A percentile compares a stretch with the other conserved stretches of the same genome.
These are phyloP conservation scores for Canis aureus DNA, from an alignment of 2,113 vertebrate species.

Conservation along the genomic window DNA sequence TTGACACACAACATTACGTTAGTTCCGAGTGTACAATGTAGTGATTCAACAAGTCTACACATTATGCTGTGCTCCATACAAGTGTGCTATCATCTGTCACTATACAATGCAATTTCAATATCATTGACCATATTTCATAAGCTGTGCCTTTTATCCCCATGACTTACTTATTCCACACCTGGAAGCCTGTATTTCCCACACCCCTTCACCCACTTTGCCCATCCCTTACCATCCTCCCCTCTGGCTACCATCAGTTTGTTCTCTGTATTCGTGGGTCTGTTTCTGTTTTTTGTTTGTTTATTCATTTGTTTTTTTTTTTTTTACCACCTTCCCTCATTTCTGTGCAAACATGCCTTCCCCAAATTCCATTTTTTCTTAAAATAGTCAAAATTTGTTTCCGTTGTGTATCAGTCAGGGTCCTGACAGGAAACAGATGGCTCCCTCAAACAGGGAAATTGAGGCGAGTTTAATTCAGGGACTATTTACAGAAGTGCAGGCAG, in stretches of 20 bases:
- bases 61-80: not conserved
- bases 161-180: not conserved
- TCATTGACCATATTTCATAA: not conserved
- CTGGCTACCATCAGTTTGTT: not conserved
- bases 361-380: slow-evolving; percentile 66
- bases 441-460: slow-evolving; percentile 28
- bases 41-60: not conserved
- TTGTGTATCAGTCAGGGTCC: slow-evolving; percentile 31
- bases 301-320: not conserved
- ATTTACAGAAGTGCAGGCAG: not conserved
- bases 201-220: not conserved
- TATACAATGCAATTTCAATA: not conserved
- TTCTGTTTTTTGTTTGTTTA: not conserved
- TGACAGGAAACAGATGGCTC: slow-evolving; percentile 67
- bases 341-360: slow-evolving; percentile 20
- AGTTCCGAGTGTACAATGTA: not conserved
- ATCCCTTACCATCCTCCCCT: not conserved
- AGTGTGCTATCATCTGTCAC: not conserved
- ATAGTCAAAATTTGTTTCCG: slow-evolving; percentile 58
- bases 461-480: not conserved
- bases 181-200: not conserved
- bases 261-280: not conserved
- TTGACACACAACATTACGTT: not conserved
- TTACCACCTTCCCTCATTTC: not conserved
- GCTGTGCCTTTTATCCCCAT: not conserved